A percentile compares a stretch with the other conserved stretches of the same genome.
phyloP scores from a whole-genome alignment of 2,797 vertebrate genomes.

The Gobionotothen gibberifrons region DNA sequence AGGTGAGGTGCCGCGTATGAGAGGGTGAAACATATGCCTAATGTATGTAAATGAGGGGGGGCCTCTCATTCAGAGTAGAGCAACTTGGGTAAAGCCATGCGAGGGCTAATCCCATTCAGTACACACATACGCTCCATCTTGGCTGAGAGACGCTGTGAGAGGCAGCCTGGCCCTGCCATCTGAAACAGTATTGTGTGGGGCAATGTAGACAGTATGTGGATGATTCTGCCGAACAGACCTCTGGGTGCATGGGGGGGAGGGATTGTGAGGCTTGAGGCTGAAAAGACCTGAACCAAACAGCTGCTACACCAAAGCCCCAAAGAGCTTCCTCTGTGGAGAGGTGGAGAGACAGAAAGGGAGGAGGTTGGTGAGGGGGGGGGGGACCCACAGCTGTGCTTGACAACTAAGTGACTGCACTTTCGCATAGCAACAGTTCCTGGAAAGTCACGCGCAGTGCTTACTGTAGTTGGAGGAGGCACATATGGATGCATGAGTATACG shows the following conservation, averaged over 20 bases:
- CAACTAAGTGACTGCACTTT: conserved; percentile 81
- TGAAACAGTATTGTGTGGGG: conserved; percentile 79
- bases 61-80: conserved; percentile 71
- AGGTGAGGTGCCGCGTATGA: conserved; percentile 44
- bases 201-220: conserved; percentile 81
- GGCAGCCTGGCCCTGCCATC: conserved; percentile 72
- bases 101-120: conserved; percentile 81
- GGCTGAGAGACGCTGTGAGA: conserved; percentile 68
- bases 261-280: conserved; percentile 77
- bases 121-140: conserved; percentile 67
- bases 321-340: conserved; percentile 80
- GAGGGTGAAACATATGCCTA: conserved; percentile 57
- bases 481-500: conserved; percentile 42
- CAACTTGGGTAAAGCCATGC: conserved; percentile 77
- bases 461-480: conserved; percentile 46
- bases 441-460: conserved; percentile 58
- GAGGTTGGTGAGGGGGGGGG: conserved; percentile 24
- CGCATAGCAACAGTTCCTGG: conserved; percentile 84
- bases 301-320: conserved; percentile 80
- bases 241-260: conserved; percentile 74
- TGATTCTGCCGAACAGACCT: conserved; percentile 71
- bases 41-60: conserved; percentile 72
- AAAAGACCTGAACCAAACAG: conserved; percentile 84
- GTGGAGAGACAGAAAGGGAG: conserved; percentile 56
- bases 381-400: conserved; percentile 77